phyloP scores from a whole-genome alignment of 1,140 invertebrate genomes.

The Drosophila baimaii region DNA sequence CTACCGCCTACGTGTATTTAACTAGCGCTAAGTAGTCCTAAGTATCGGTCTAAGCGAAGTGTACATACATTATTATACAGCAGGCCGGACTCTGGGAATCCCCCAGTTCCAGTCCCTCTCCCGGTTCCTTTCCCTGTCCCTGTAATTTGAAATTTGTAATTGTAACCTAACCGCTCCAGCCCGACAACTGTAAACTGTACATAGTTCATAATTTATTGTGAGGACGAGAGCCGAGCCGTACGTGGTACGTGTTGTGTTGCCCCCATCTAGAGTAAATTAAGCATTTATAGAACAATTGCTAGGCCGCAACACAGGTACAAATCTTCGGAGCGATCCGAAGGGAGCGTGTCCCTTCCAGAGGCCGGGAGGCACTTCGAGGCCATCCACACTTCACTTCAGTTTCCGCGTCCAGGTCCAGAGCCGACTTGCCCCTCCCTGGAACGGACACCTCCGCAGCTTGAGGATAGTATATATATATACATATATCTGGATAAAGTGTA shows the following conservation, averaged over 20 bases:
- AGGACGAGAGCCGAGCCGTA: constrained; percentile 35
- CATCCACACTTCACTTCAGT: neutral
- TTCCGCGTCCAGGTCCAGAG: neutral
- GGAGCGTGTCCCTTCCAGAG: constrained; percentile 31
- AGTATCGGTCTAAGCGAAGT: constrained; percentile 40
- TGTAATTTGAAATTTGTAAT: constrained; percentile 52
- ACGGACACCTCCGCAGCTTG: constrained; percentile 31
- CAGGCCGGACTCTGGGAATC: constrained; percentile 13
- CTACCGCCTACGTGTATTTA: no score
- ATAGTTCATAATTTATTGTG: constrained; percentile 60
- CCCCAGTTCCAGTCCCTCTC: constrained; percentile 6
- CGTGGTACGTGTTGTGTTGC: constrained; percentile 58
- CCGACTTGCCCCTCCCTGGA: constrained; percentile 21
- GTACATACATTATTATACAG: constrained; percentile 51
- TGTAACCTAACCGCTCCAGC: constrained; percentile 50
- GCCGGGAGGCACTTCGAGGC: neutral
- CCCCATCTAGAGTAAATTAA: constrained; percentile 59
- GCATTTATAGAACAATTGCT: constrained; percentile 70
- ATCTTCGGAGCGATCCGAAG: constrained; percentile 45
- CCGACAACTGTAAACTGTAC: constrained; percentile 69
- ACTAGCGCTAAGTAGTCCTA: constrained; percentile 50
- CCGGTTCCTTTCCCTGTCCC: constrained; percentile 13
- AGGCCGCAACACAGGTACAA: constrained; percentile 43
- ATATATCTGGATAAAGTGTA: constrained; percentile 42
- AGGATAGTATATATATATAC: constrained; percentile 46